These are phyloP conservation scores for Andrena flavipes DNA, from an alignment of 2,888 invertebrate genomes.

Conservation along the genomic window DNA sequence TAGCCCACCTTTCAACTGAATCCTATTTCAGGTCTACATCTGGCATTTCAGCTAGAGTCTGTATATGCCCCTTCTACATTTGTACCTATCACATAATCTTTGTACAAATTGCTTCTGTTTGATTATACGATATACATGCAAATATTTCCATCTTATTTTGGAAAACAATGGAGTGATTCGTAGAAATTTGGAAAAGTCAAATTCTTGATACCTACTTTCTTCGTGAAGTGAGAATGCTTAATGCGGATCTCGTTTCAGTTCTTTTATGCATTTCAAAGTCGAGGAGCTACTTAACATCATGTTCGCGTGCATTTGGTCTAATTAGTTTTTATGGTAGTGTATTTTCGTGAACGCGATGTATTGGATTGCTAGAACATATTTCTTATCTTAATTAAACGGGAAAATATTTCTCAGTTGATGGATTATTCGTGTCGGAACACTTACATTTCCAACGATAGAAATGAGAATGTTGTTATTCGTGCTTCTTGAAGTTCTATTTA, in stretches of 20 bases:
- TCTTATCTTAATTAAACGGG: not conserved
- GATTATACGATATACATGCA: not conserved
- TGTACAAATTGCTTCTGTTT: not conserved
- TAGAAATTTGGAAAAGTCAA: not conserved
- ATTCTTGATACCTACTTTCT: constrained; percentile 4
- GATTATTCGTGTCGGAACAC: not conserved
- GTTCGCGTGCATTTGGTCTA: not conserved
- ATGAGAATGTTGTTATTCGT: not conserved
- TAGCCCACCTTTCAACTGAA: constrained; percentile 69
- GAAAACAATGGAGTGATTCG: not conserved
- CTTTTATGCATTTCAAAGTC: no score
- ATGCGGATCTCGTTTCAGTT: no score
- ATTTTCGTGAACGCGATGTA: not conserved
- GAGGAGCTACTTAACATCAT: no score
- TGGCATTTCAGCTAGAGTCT: not conserved
- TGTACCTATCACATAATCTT: not conserved
- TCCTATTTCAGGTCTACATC: constrained; percentile 30
- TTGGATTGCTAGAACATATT: not conserved
- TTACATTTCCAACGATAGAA: constrained; percentile 2
- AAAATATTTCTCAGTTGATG: constrained; percentile 3
- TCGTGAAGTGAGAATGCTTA: constrained; percentile 1
- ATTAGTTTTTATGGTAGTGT: not conserved
- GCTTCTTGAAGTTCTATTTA: not conserved
- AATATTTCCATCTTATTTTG: not conserved
- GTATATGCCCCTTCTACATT: not conserved